Conservation (phyloP, 2,888 invertebrate genomes). For the Stenotaenia linearis region DNA sequence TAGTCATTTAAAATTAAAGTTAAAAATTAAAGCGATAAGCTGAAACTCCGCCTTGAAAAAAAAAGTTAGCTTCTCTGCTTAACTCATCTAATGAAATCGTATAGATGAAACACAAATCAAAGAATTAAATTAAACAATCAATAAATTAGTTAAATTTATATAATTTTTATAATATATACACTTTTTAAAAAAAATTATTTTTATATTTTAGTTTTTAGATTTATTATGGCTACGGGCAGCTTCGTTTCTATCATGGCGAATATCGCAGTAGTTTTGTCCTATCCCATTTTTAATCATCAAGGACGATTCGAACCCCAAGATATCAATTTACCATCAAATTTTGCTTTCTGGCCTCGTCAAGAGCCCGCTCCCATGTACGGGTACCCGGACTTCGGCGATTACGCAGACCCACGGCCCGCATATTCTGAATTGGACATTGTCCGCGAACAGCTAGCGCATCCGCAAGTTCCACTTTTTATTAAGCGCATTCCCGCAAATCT, state of each 20-base stretch:
- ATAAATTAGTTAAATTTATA: neutral
- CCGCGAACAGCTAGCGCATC: slow-evolving; percentile 15
- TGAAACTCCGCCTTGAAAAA: neutral
- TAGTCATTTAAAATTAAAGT: neutral
- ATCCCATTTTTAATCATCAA: neutral
- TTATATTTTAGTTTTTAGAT: neutral
- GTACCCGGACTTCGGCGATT: slow-evolving; percentile 31
- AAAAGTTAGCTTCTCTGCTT: neutral
- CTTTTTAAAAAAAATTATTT: neutral
- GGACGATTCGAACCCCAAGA: neutral
- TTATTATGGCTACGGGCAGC: neutral
- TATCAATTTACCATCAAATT: neutral
- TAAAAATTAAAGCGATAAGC: neutral
- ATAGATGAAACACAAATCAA: too few relatives aligned
- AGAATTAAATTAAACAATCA: neutral
- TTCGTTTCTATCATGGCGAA: neutral
- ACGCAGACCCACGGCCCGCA: slow-evolving; percentile 20
- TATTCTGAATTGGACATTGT: slow-evolving; percentile 31
- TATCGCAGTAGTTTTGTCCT: neutral
- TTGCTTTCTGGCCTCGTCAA: neutral
- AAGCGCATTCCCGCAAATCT: neutral
- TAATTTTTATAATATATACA: neutral
- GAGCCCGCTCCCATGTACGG: slow-evolving; percentile 14
- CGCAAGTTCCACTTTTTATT: slow-evolving; percentile 20
- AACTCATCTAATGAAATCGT: neutral